A percentile compares a stretch with the other conserved stretches of the same genome.
phyloP scores from a whole-genome alignment of 2,888 invertebrate genomes.

The Craniophora ligustri region DNA sequence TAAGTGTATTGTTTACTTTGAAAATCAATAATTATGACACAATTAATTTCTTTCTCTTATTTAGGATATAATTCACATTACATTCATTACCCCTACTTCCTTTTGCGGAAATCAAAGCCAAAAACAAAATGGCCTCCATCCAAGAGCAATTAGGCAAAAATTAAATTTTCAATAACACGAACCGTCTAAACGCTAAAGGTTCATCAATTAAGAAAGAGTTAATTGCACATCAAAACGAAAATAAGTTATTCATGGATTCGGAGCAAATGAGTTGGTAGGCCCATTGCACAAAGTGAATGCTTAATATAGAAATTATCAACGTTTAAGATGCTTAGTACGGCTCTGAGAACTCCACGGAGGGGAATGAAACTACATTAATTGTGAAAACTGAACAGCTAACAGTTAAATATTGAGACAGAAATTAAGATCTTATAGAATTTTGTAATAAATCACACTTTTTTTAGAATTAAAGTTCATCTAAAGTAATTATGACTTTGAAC shows the following conservation, averaged over 20 bases:
- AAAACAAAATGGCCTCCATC: conserved; percentile 9
- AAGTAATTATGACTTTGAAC: no score
- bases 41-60: no score
- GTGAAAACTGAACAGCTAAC: conserved; percentile 9
- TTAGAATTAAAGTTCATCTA: no score
- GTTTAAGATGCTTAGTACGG: conserved; percentile 38
- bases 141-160: conserved; percentile 16
- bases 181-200: conserved; percentile 12
- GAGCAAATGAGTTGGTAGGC: conserved; percentile 39
- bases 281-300: conserved; percentile 57
- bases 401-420: no score
- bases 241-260: conserved; percentile 49
- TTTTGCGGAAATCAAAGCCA: conserved; percentile 15
- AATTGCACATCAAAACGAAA: conserved; percentile 51
- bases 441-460: no score
- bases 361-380: conserved; percentile 35
- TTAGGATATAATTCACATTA: neutral
- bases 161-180: conserved; percentile 22
- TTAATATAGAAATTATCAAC: conserved; percentile 50
- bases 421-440: no score
- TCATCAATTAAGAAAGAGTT: conserved; percentile 51
- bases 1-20: no score
- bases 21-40: no score
- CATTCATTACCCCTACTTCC: neutral
- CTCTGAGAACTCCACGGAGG: conserved; percentile 22